Base-by-base conservation (phyloP, 2,113 vertebrate genomes). In the Cynopterus brachyotis region DNA sequence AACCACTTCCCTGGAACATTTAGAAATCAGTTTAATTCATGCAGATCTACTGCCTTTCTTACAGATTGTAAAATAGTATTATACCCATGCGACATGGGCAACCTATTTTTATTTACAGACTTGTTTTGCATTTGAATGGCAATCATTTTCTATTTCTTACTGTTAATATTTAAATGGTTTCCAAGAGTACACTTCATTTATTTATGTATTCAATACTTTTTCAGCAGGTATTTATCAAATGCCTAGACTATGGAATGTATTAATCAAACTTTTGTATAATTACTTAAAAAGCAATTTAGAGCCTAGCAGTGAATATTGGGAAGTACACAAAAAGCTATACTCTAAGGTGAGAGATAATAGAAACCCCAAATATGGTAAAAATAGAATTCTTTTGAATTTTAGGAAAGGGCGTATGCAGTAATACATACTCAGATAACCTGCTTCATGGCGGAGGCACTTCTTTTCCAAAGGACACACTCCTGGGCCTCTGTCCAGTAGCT, bases 141-240 rank as follows among this genome's bases (percentile, higher is more conserved):
- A 67, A n/a, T 64, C 10, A 73, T 70, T 85, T 79, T 28, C 6
- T 78, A 1, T 57, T 75, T 66, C 83, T 64, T 94, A 42, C 5
- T 45, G 11, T 37, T 95, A 81, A 35, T 95, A 70, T 24, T 89
- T 40, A 91, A 57, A 47, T 22, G 11, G 20, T 70, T 97, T 45
- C 12, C 17, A 91, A 69, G 22, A 69, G 4, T 69, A 24, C 0
- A 53, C 8, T 91, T 50, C 70, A 42, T 81, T 92, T 4, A 75
- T 47, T 50, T 42, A 59, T 89, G 47, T 57, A 32, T 87, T 55
- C 24, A 40, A 55, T 53, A 72, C 22, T 76, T 12, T 80, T 62
- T 93, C 32, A 59, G 40, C 9, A 70, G 15, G 19, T 37, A 24
- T 75, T 78, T 66, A 24, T n/a, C 66, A 86, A 45, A 60, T 75